phyloP scores from a whole-genome alignment of 2,113 vertebrate genomes.

The Eidolon helvum region DNA sequence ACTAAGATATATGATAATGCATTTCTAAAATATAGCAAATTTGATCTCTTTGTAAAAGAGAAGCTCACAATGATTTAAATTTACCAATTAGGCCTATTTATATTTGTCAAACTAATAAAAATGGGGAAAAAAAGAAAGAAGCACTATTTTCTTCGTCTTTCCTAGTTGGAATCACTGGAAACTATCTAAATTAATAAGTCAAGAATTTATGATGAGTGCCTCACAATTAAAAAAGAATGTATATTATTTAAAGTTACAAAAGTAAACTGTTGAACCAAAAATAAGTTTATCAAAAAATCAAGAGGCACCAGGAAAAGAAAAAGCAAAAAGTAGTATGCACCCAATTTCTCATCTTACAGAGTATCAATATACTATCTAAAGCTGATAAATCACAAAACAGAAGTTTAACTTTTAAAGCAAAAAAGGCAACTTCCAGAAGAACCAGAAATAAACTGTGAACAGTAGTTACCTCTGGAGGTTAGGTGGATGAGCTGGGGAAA shows the following conservation, averaged over 20 bases:
- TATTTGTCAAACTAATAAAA: constrained; percentile 19
- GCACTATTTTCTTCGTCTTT: background rate
- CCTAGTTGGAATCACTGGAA: background rate
- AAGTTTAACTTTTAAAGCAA: constrained; percentile 30
- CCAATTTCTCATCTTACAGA: background rate
- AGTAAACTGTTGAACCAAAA: background rate
- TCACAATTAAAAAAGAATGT: background rate
- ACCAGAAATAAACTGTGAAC: background rate
- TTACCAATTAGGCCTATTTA: background rate
- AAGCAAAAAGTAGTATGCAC: background rate
- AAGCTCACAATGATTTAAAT: background rate
- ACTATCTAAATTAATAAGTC: background rate
- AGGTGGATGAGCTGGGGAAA: background rate
- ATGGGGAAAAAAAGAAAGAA: background rate
- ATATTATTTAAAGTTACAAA: constrained; percentile 14
- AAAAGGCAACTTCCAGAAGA: background rate
- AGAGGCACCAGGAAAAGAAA: background rate
- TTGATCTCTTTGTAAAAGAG: constrained; percentile 40
- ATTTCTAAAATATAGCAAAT: background rate
- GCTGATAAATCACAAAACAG: background rate
- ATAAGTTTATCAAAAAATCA: background rate
- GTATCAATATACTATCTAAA: background rate
- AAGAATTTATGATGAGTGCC: background rate
- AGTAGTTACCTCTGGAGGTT: background rate
- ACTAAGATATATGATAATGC: background rate